Base-by-base conservation (phyloP, 1,140 invertebrate genomes). In the Cheumatopsyche charites region DNA sequence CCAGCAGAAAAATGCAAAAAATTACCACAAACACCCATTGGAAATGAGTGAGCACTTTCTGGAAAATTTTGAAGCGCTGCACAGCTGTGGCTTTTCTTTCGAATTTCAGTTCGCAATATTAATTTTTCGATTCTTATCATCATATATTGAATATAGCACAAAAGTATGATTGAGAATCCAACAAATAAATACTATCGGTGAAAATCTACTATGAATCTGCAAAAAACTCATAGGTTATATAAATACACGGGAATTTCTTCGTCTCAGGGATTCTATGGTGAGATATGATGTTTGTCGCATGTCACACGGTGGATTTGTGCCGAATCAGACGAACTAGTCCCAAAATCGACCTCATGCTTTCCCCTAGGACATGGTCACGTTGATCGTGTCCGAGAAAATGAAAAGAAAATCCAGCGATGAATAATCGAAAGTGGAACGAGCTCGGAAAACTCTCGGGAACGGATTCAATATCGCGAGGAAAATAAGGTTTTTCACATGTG, bases 201-300 rank as follows among this genome's bases (percentile, higher is more conserved):
- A 52, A 13, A 52, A 52, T 17, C 47, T 13, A 52, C 9, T 17
- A 17, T 15, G 15, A 52, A 13, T 52, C 19, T 19, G 47, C 15
- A 13, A 36, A 36, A 36, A 36, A 36, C 9, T 36, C 29, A 4
- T 9, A 36, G 29, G 29, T 9, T n/a, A 36, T 9, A 36, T 9
- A 9, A 36, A 9, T 9, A 36, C 29, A 36, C 9, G 29, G 3
- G 29, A 36, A 36, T 36, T 36, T 36, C 29, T 36, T 36, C 29
- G 29, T 3, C 29, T 9, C 29, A 17, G 13, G 19, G 47, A 15
- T 17, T 13, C 45, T 4, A 13, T 17, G n/a, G 19, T 52, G 19
- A 52, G 47, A 52, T 52, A 52, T 52, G 47, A 52, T 52, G 47
- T 52, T 52, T 52, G 47, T 52, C 47, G 19, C n/a, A 52, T 15